Conservation (phyloP, 2,113 vertebrate genomes). For the Pomatorhinus ruficollis region DNA sequence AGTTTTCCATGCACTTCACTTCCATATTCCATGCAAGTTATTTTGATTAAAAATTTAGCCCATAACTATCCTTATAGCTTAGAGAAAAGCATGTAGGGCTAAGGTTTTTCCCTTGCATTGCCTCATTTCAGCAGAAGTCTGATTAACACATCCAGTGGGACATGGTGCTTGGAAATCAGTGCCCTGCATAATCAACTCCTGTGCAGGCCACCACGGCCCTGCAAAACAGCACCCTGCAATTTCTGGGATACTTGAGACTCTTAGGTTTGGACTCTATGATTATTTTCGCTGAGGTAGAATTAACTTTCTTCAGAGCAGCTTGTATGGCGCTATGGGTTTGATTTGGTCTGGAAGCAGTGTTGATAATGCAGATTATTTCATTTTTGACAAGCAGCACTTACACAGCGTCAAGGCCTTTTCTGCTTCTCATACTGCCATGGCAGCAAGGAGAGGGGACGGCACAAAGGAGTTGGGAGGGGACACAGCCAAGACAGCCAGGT, state of each 20-base stretch:
- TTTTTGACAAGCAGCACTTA: neutral
- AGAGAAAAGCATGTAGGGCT: neutral
- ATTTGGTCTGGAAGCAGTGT: neutral
- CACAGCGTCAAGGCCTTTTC: fast-evolving
- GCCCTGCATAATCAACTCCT: fast-evolving
- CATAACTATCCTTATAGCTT: neutral
- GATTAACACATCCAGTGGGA: neutral
- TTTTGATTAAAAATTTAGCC: too few species aligned
- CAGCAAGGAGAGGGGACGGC: neutral
- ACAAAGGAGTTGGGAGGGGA: neutral
- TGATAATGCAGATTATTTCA: fast-evolving
- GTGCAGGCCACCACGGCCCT: fast-evolving
- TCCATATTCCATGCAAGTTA: neutral
- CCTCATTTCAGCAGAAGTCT: neutral
- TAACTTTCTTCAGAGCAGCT: neutral
- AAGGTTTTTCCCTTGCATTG: neutral
- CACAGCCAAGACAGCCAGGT: neutral
- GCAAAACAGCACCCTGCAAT: fast-evolving
- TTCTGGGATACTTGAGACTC: neutral
- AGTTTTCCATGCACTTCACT: neutral
- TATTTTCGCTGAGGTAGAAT: neutral
- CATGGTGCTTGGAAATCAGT: fast-evolving
- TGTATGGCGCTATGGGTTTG: fast-evolving
- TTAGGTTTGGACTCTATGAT: fast-evolving
- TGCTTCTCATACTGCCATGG: fast-evolving